Base-by-base conservation (phyloP, 2,113 vertebrate genomes). In the Menura novaehollandiae region DNA sequence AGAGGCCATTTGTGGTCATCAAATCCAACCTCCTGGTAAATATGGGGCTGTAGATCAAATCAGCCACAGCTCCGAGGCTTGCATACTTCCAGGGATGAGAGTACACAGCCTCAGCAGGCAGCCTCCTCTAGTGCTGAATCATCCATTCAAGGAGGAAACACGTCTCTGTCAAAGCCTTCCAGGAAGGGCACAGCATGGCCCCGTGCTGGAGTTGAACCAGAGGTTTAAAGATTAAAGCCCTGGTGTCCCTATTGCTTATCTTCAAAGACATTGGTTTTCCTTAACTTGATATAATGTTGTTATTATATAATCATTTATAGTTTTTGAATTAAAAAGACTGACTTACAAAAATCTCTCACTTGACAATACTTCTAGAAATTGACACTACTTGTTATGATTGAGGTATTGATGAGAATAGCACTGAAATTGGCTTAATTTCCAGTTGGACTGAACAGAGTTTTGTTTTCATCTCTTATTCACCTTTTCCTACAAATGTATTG, bases 1-100 rank as follows among this genome's bases (percentile, higher is more conserved):
- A 83, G 13, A 64, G 23, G 10, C 23, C 0, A 0, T 35, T 64
- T 14, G 8, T 5, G 13, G 35, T 13, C 21, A 56, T 47, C 17
- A 56, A 6, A 64, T 28, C 21, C 17, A 83, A 32, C 5, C 8
- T 17, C 20, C 10, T 1, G 1, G 23, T 84, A 47, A 53, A 0
- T 17, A n/a, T 6, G 2, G 27, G 32, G 30, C 44, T 47, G 30
- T 21, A 37, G 19, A 24, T 21, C 3, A n/a, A 32, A 41, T 19
- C 32, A 67, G 23, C 16, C 3, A 2, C 1, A 2, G 22, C 26
- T 64, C 49, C 74, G 16, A 71, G 37, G 37, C n/a, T 68, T 79
- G 12, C 43, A 26, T 11, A 11, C 4, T 23, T 52, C 16, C 56
- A 22, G 30, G 12, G 11, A 13, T 23, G 39, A 43, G 51, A 66